These are phyloP conservation scores for Microplitis mediator DNA, from an alignment of 1,140 invertebrate species.

Conservation along the genomic window DNA sequence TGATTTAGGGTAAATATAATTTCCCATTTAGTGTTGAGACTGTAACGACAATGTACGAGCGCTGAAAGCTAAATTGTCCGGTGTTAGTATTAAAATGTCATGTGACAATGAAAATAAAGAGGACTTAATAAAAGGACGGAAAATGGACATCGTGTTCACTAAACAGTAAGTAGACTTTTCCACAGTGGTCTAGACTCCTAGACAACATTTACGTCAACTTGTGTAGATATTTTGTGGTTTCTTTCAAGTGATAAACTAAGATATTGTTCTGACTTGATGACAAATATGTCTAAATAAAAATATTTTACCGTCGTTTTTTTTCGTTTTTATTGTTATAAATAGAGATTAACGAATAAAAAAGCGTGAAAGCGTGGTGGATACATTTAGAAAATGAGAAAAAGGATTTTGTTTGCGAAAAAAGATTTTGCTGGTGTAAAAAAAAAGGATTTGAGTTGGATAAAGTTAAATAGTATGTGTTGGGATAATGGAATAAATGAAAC, in stretches of 20 bases:
- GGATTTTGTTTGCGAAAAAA: not conserved
- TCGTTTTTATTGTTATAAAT: not conserved
- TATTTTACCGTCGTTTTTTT: too few species aligned
- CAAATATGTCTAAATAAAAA: too few species aligned
- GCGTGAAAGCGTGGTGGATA: not conserved
- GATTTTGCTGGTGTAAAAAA: too few species aligned
- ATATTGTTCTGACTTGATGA: too few species aligned
- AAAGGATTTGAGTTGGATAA: not conserved
- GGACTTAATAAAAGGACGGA: not conserved
- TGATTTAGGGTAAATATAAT: not conserved
- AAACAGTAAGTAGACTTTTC: too few species aligned
- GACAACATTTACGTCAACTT: too few species aligned
- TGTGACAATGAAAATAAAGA: not conserved
- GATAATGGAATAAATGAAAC: not conserved
- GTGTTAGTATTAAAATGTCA: not conserved
- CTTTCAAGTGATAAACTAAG: too few species aligned
- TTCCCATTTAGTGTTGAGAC: not conserved
- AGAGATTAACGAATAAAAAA: not conserved
- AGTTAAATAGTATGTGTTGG: not conserved
- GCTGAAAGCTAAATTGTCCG: not conserved
- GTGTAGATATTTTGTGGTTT: too few species aligned
- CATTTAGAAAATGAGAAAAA: not conserved
- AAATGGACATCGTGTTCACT: too few species aligned
- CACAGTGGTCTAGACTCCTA: too few species aligned
- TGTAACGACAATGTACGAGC: not conserved